Evolutionary conservation across 2,888 invertebrate genomes (phyloP).

Genomic region (Agapetus fuscipes): DNA sequence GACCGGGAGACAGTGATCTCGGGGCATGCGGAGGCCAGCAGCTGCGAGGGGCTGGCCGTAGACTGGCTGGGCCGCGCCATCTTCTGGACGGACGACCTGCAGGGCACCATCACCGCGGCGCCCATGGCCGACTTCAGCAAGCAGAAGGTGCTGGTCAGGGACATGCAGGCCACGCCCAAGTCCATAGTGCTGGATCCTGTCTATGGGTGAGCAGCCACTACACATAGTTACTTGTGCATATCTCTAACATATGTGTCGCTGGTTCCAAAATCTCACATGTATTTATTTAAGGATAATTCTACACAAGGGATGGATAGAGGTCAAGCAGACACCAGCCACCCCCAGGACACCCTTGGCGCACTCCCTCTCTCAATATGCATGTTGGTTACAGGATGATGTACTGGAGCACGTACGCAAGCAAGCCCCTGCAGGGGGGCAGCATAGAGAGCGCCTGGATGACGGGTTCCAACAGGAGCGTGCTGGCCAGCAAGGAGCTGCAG

Average conservation of each 20-base stretch:
- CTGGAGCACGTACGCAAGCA: conserved; percentile 63
- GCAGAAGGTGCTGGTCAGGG: conserved; percentile 46
- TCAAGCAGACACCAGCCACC: too few relatives aligned
- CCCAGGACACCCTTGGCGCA: too few relatives aligned
- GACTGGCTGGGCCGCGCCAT: conserved; percentile 74
- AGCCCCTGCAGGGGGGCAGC: conserved; percentile 37
- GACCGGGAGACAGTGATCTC: conserved; percentile 42
- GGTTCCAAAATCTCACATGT: background rate
- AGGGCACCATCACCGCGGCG: conserved; percentile 59
- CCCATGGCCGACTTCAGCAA: conserved; percentile 48
- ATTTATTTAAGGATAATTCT: conserved; percentile 4
- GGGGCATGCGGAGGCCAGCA: conserved; percentile 47
- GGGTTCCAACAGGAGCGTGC: conserved; percentile 49
- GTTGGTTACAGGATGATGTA: conserved; percentile 51
- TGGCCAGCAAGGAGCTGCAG: conserved; percentile 45
- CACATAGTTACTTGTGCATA: background rate
- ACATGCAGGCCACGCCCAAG: conserved; percentile 46
- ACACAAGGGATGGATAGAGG: too few relatives aligned
- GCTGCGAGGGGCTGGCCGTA: conserved; percentile 67
- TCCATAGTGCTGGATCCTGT: conserved; percentile 61
- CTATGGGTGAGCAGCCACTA: conserved; percentile 42
- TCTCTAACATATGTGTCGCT: too few relatives aligned
- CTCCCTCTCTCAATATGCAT: too few relatives aligned
- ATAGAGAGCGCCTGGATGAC: conserved; percentile 68
- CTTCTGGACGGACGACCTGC: conserved; percentile 74